These are phyloP conservation scores for Lutraria lutraria DNA, from an alignment of 2,888 invertebrate species.

Conservation along the genomic window DNA sequence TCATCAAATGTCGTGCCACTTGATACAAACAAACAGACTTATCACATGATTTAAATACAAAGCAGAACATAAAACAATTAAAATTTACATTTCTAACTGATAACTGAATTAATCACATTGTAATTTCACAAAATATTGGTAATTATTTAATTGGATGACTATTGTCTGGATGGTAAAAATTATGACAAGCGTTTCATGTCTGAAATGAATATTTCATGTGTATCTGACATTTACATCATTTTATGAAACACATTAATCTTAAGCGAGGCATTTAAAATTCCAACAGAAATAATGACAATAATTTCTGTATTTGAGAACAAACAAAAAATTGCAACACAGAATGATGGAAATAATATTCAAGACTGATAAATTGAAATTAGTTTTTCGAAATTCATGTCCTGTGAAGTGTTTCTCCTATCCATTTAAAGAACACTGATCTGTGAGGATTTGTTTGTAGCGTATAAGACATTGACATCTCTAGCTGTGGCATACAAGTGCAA, in stretches of 20 bases:
- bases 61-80: neutral
- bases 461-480: too few species aligned
- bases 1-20: too few species aligned
- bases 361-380: neutral
- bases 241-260: neutral
- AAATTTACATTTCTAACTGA: neutral
- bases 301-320: neutral
- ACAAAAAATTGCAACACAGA: neutral
- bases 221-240: neutral
- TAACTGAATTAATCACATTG: neutral
- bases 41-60: neutral
- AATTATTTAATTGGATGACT: constrained; percentile 4
- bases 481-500: too few species aligned
- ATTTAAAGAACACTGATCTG: too few species aligned
- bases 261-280: neutral
- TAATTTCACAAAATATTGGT: neutral
- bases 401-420: too few species aligned
- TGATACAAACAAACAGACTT: neutral
- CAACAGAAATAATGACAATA: neutral
- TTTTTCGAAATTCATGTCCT: too few species aligned
- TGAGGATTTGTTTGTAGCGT: too few species aligned
- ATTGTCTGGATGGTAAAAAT: neutral
- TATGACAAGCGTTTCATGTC: neutral
- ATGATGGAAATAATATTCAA: neutral
- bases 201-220: neutral